These are phyloP conservation scores for Pipistrellus pygmaeus DNA, from an alignment of 2,797 vertebrate species.

Conservation along the genomic window DNA sequence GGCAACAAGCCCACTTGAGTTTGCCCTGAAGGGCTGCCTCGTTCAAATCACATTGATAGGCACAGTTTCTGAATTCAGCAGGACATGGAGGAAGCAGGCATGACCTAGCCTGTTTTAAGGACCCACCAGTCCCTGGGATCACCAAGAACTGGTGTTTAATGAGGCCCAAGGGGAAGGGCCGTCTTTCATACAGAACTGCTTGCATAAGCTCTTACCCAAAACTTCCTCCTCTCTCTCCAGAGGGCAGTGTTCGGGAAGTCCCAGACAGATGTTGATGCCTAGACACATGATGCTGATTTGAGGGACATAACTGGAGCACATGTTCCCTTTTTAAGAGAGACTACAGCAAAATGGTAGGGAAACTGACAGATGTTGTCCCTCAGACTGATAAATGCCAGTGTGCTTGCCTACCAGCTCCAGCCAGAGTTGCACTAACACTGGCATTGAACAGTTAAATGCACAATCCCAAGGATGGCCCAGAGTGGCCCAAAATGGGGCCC, in stretches of 20 bases:
- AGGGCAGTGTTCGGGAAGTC: not conserved
- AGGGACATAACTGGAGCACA: slow-evolving; percentile 16
- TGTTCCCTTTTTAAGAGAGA: slow-evolving; percentile 67
- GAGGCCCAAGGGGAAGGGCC: slow-evolving; percentile 48
- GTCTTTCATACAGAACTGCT: not conserved
- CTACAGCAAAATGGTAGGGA: slow-evolving; percentile 79
- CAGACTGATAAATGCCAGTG: not conserved
- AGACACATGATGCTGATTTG: slow-evolving; percentile 44
- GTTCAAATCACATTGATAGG: slow-evolving; percentile 28
- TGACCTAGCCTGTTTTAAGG: slow-evolving; percentile 29
- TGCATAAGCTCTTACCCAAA: not conserved
- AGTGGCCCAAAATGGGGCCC: slow-evolving; percentile 66
- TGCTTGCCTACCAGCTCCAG: slow-evolving; percentile 79
- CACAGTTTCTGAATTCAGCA: slow-evolving; percentile 65
- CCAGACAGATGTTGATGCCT: slow-evolving; percentile 24
- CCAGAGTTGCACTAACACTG: slow-evolving; percentile 78
- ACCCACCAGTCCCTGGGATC: not conserved
- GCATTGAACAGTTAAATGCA: slow-evolving; percentile 78
- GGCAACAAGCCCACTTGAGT: not conserved
- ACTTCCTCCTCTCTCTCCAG: not conserved
- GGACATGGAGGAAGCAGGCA: slow-evolving; percentile 23
- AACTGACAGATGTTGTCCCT: slow-evolving; percentile 45
- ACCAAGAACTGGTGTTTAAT: slow-evolving; percentile 54
- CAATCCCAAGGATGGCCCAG: slow-evolving; percentile 77
- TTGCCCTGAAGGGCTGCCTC: slow-evolving; percentile 37